Evolutionary conservation across 2,113 vertebrate species (phyloP), one percentile per base, ranked within the genome.

Genomic region (Phaethon lepturus): DNA sequence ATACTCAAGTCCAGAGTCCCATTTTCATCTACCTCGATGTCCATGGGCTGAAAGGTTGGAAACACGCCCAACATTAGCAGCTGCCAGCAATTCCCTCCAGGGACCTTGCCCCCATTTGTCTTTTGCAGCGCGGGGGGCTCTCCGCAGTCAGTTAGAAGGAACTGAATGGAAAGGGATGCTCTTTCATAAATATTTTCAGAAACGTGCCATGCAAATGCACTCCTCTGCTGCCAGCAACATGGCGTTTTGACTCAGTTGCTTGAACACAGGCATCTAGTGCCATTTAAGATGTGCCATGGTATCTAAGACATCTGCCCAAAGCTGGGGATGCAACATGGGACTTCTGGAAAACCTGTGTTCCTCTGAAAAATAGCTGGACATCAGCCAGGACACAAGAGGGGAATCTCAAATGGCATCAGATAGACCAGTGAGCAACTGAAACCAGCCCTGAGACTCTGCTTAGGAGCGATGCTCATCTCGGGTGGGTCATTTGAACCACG

Each of bases 1-100:
- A 99, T 99, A 84, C 99, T 99, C 96, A 99, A 97, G 97, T 99
- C 99, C 98, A 99, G 97, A 29, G 99, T 99, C 59, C 99, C 99
- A 0, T 99, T 99, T 93, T 99, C 99, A 80, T 99, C 99, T 93
- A 99, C 99, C 94, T 99, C 99, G 2, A 99, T 99, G 96, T 99
- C 99, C 98, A 98, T 98, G 66, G 98, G 98, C 99, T 99, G 97
- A 35, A 97, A 94, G 10, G 23, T 67, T 50, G 68, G 58, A 95
- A 80, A 87, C 7, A 71, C 10, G 31, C 10, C 45, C 31, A 31
- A 1, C 1, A 10, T 95, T 62, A 92, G 68, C 15, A 56, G 45
- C 49, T 40, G 52, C 56, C 47, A 35, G 18, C 26, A 28, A 28
- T 66, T 77, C 38, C 35, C 40, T 31, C 0, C 0, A 0, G 17